Conservation (phyloP, 2,113 vertebrate genomes). For the Sinocyclocheilus rhinocerous region DNA sequence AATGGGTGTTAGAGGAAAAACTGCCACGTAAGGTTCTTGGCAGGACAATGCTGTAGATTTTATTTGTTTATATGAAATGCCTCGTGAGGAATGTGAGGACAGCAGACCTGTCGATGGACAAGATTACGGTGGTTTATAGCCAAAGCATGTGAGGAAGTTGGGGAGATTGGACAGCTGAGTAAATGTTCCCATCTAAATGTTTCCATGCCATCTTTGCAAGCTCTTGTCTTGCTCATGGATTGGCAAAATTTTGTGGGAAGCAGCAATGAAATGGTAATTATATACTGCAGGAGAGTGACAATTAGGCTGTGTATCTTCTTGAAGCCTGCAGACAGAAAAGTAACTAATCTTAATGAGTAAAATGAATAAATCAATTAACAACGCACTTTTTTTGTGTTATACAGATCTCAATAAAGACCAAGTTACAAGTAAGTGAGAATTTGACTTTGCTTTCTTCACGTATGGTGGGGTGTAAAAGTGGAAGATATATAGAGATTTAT, state of each 20-base stretch:
- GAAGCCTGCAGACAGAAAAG: background rate
- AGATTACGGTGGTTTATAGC: conserved; percentile 20
- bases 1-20: conserved; percentile 15
- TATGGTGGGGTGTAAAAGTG: background rate
- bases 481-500: background rate
- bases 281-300: background rate
- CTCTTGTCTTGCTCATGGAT: background rate
- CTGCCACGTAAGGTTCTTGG: background rate
- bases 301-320: background rate
- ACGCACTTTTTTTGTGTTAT: conserved; percentile 63
- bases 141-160: conserved; percentile 30
- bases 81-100: conserved; percentile 8
- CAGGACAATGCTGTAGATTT: conserved; percentile 20
- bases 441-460: background rate
- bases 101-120: background rate
- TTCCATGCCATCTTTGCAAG: conserved; percentile 12
- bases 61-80: conserved; percentile 19
- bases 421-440: conserved; percentile 88
- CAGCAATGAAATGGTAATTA: background rate
- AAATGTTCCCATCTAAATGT: conserved; percentile 36
- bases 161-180: conserved; percentile 35
- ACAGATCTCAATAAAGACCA: conserved; percentile 89
- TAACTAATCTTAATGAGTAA: background rate
- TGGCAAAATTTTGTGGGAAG: background rate
- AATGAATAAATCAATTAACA: background rate